Percentiles rank a stretch among this genome's conserved stretches.
Conservation (phyloP, 2,797 vertebrate species). For the Acipenser ruthenus region DNA sequence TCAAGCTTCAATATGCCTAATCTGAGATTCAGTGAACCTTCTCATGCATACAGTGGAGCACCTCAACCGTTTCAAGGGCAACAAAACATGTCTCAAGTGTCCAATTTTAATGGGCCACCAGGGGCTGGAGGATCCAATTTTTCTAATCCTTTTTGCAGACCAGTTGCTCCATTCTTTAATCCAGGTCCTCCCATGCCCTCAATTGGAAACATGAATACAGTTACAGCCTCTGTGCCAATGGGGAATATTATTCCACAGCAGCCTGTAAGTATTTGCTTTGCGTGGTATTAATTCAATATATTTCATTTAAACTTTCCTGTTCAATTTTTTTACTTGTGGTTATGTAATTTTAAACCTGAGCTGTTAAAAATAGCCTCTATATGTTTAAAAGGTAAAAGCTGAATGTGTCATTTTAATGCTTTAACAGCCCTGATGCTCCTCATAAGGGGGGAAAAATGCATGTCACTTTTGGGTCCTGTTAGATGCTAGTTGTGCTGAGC, state of each 20-base stretch:
- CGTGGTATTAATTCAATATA: not conserved
- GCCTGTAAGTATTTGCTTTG: conserved; percentile 58
- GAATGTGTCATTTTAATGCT: too few species aligned
- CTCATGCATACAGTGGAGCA: conserved; percentile 62
- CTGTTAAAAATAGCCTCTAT: too few species aligned
- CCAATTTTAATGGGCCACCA: conserved; percentile 71
- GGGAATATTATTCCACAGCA: conserved; percentile 63
- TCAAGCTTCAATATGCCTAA: conserved; percentile 53
- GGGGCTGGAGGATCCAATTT: conserved; percentile 62
- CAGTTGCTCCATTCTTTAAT: conserved; percentile 65
- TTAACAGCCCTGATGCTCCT: too few species aligned
- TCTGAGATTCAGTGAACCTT: conserved; percentile 63
- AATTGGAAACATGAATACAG: conserved; percentile 53
- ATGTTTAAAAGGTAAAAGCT: too few species aligned
- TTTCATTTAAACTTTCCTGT: not conserved
- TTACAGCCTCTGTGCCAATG: conserved; percentile 43
- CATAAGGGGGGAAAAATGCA: too few species aligned
- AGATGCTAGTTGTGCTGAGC: too few species aligned
- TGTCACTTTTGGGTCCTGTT: too few species aligned
- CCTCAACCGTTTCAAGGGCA: conserved; percentile 54
- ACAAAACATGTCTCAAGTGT: conserved; percentile 57
- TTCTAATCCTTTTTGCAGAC: conserved; percentile 52
- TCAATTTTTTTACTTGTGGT: not conserved
- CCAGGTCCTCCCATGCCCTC: conserved; percentile 61
- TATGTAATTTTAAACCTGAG: not conserved